Conservation (phyloP, 2,888 invertebrate genomes). For the Octonoba sinensis region DNA sequence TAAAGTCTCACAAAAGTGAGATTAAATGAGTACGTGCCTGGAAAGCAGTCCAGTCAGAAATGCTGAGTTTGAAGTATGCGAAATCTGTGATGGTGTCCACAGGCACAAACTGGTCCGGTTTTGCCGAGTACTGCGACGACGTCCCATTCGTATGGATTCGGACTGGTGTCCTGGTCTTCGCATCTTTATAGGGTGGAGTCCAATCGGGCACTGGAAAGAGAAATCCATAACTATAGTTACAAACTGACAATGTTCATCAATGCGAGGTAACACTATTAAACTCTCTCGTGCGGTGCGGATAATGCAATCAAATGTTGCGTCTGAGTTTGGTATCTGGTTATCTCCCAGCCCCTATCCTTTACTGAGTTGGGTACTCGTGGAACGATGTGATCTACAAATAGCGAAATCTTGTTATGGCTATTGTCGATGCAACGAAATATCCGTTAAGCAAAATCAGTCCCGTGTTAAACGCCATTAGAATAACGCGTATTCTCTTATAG, state of each 20-base stretch:
- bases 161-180: conserved; percentile 7
- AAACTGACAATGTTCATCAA: background rate
- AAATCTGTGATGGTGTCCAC: conserved; percentile 30
- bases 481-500: too few species aligned
- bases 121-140: background rate
- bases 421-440: too few species aligned
- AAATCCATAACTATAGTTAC: background rate
- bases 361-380: too few species aligned
- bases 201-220: conserved; percentile 4
- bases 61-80: conserved; percentile 36
- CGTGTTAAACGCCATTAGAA: too few species aligned
- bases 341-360: too few species aligned
- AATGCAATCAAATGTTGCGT: too few species aligned
- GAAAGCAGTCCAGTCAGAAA: conserved; percentile 14
- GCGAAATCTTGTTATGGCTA: too few species aligned
- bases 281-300: background rate
- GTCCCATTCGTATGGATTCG: conserved; percentile 14
- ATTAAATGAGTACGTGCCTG: conserved; percentile 12
- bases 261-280: background rate
- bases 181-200: conserved; percentile 31
- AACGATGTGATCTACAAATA: too few species aligned
- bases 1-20: too few species aligned
- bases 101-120: background rate
- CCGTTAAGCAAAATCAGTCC: too few species aligned
- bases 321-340: conserved; percentile 3